Conservation (phyloP, 2,888 invertebrate genomes). For the Capitulum mitella region DNA sequence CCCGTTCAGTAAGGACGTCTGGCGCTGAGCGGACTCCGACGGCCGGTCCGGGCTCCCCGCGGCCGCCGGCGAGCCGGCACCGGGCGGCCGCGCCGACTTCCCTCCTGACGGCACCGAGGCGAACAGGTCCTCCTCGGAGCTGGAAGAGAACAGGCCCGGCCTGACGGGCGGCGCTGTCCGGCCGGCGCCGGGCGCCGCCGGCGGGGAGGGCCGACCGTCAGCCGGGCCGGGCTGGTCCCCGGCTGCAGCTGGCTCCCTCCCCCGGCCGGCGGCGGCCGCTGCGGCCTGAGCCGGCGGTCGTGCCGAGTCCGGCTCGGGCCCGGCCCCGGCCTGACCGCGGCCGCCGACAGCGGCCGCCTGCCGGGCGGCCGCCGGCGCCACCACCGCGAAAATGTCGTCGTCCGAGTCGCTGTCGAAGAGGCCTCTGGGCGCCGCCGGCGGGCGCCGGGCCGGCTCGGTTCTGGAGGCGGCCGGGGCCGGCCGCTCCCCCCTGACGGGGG, state of each 20-base stretch:
- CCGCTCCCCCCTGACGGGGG: not conserved
- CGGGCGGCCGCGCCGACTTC: not conserved
- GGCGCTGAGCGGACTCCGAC: not conserved
- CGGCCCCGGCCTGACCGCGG: no score
- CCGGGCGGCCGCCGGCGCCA: not conserved
- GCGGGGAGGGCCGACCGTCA: no score
- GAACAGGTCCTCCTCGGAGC: constrained; percentile 6
- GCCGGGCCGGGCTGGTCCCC: no score
- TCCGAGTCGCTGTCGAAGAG: constrained; percentile 8
- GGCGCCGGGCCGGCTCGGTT: not conserved
- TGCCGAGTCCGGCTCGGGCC: no score
- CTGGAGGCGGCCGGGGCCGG: not conserved
- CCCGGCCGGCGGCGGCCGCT: no score
- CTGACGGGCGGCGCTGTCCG: no score
- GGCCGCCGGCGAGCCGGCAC: not conserved
- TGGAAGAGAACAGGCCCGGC: not conserved
- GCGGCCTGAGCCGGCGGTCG: no score
- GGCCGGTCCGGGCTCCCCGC: not conserved
- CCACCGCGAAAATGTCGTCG: not conserved
- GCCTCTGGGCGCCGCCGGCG: not conserved
- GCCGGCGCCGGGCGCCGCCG: no score
- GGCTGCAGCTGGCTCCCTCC: no score
- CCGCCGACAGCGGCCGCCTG: no score
- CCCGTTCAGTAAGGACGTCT: no score
- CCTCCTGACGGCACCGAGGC: not conserved